Base-by-base conservation (phyloP, 2,797 vertebrate genomes). In the Spea hammondii region DNA sequence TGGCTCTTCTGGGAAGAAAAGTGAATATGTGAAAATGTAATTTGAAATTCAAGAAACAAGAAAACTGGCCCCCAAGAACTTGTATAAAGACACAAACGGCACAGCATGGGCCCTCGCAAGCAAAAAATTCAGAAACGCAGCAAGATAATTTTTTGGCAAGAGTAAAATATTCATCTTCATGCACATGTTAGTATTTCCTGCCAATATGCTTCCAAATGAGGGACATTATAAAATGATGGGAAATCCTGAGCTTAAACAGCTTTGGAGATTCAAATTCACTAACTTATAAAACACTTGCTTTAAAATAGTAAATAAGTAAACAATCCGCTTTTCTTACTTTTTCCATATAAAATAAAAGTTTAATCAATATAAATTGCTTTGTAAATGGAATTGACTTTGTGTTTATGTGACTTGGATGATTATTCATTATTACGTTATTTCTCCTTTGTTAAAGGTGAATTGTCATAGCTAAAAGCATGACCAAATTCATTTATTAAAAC, bases 131-230 rank as follows among this genome's bases (percentile, higher is more conserved):
- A 79, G 91, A 92, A 89, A 92, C 92, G 87, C 95, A 96, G 95
- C 94, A 94, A 96, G 97, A 96, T 95, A 95, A 94, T 93, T 93
- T 92, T 94, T 96, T 96, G 96, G 95, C 95, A 95, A 86, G 88
- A 86, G 84, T 83, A 86, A 91, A 92, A 93, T 92, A 94, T 94
- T 62, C 70, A 72, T 92, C 90, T 89, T 92, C 90, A 88, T 93
- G 93, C 94, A 97, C 94, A 95, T 96, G 95, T 95, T 94, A 93
- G 89, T 87, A 84, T 91, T 91, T 89, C 91, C 91, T 93, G 94
- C 94, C 94, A 96, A 94, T 91, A 89, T 84, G 88, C 89, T 91
- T 90, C 93, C 90, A 93, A 93, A 94, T 92, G 93, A 93, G 93
- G 89, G 91, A 92, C 91, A 92, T 95, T 91, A 93, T 93, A 93